Base-by-base conservation (phyloP, 2,113 vertebrate genomes). In the Brachyistius frenatus region DNA sequence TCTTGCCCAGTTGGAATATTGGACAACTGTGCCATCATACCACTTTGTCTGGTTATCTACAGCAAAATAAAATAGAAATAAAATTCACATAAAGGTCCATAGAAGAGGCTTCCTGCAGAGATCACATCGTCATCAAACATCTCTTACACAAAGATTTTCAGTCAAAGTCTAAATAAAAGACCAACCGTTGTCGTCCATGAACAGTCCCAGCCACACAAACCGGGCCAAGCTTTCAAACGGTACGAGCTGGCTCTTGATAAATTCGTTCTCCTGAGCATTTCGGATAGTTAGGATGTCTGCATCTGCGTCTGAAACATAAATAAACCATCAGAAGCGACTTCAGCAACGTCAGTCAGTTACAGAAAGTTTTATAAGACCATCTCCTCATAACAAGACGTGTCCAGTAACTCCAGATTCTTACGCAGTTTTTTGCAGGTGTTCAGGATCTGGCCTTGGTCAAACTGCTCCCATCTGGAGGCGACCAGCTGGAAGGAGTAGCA, bases 401-500 rank as follows among this genome's bases (percentile, higher is more conserved):
- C 7, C 11, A 11, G 1, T 44, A n/a, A 6, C 5, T 36, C 33
- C 5, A 14, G 36, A 62, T 62, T 73, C 96, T 89, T 94, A 99
- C 98, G 85, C 8, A 97, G 87, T 23, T 78, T 88, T 83, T 86
- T 94, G 95, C 98, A 99, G 66, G 93, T 92, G 5, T 95, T 78
- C 6, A 92, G 83, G 50, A 93, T 76, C 39, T 90, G 91, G 2
- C 89, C 89, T 16, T 82, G 39, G 16, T 92, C 86, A 56, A 87
- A 52, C 15, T 88, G 73, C 1, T 71, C 84, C 94, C 96, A 96
- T 80, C 96, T 95, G 65, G 92, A 88, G 66, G 94, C 83, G 7
- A 84, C 88, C 86, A 97, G 90, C 88, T 96, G 90, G 70, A 99
- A 97, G 44, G 96, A 91, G 80, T 99, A 99, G 86, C 98, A 99